These are phyloP conservation scores for Pomatostomus ruficeps DNA, from an alignment of 2,113 vertebrate genomes.

Conservation along the genomic window DNA sequence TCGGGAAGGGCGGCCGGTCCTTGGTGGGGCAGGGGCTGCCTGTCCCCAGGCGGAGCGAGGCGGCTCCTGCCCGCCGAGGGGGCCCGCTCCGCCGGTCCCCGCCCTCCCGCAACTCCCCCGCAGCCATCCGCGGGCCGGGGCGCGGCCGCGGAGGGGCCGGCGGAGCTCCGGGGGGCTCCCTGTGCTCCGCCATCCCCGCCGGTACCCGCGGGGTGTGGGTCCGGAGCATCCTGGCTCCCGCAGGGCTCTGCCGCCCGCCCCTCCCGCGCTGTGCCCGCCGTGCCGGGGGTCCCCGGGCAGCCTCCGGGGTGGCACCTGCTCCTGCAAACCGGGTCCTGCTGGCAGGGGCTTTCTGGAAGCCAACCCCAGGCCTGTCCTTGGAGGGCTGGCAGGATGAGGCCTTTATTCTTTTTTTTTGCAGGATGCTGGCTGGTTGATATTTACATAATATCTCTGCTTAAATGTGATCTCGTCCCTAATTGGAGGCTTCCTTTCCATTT, in stretches of 20 bases:
- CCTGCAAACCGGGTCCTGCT: neutral
- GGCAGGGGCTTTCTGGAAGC: neutral
- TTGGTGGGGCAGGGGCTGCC: neutral
- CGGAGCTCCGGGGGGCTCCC: neutral
- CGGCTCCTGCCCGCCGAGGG: neutral
- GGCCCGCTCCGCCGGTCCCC: too few species aligned
- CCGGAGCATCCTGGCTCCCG: neutral
- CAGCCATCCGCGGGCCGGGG: neutral
- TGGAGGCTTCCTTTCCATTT: constrained; percentile 25
- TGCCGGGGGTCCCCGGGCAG: neutral
- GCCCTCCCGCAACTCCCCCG: neutral
- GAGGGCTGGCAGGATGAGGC: neutral
- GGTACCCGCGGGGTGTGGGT: neutral
- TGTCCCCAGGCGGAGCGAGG: neutral
- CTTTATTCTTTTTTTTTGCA: neutral
- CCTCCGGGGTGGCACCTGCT: neutral
- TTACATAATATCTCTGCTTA: constrained; percentile 42
- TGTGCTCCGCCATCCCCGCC: neutral
- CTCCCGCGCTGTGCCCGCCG: neutral
- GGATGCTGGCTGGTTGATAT: neutral
- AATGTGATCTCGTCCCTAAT: constrained; percentile 38
- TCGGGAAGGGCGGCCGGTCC: neutral
- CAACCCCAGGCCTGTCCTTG: neutral
- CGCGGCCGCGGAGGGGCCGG: neutral
- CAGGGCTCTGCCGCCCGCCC: neutral